Evolutionary conservation across 2,888 invertebrate species (phyloP).

Genomic region (Phortica magna): DNA sequence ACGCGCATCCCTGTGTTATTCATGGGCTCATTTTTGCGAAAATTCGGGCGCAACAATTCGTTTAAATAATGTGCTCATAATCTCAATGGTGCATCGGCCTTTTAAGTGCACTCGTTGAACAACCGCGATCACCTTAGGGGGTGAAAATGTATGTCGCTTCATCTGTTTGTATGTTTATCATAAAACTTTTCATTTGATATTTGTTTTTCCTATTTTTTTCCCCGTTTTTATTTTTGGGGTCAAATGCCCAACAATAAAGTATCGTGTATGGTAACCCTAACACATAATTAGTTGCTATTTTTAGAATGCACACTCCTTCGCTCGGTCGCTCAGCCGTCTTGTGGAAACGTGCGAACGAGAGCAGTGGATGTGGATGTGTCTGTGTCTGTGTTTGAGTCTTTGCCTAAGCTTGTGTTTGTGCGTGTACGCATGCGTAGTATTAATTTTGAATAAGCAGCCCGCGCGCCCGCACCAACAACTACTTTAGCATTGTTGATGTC

Average conservation of each 20-base stretch:
- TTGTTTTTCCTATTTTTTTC: not conserved
- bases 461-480: not conserved
- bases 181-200: not conserved
- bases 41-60: not conserved
- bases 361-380: not conserved
- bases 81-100: not conserved
- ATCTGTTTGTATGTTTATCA: constrained; percentile 11
- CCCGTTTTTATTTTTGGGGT: constrained; percentile 13
- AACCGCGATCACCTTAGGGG: constrained; percentile 17
- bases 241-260: constrained; percentile 29
- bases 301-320: constrained; percentile 51
- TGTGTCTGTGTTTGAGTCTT: not conserved
- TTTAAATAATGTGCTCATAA: not conserved
- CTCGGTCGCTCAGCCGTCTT: not conserved
- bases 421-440: constrained; percentile 58
- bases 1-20: not conserved
- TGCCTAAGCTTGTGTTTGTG: constrained; percentile 7
- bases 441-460: constrained; percentile 8
- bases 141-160: not conserved
- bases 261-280: constrained; percentile 60
- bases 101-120: not conserved
- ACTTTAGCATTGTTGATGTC: constrained; percentile 19
- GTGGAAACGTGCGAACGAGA: not conserved
- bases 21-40: not conserved
- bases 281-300: constrained; percentile 66